Percentiles rank a stretch among this genome's conserved stretches.
Conservation (phyloP, 2,797 vertebrate genomes). For the Sebastolobus altivelis region DNA sequence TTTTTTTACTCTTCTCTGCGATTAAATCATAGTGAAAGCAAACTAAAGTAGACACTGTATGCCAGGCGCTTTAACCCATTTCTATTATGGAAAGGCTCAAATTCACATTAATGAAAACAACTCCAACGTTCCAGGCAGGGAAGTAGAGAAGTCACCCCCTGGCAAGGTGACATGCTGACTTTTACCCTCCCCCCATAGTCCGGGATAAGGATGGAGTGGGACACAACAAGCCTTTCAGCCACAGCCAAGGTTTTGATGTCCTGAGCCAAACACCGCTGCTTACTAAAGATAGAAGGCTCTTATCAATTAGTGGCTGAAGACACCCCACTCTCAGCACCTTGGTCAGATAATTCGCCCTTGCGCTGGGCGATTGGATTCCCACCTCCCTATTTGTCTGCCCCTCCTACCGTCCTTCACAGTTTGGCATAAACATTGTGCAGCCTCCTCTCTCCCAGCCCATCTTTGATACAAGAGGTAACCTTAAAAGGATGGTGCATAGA, state of each 20-base stretch:
- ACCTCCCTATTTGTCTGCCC: constrained; percentile 73
- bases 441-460: constrained; percentile 34
- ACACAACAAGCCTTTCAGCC: constrained; percentile 80
- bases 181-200: constrained; percentile 64
- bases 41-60: background rate
- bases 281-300: constrained; percentile 87
- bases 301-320: constrained; percentile 86
- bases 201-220: constrained; percentile 62
- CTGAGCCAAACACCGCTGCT: constrained; percentile 81
- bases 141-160: constrained; percentile 72
- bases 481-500: constrained; percentile 37
- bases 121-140: constrained; percentile 56
- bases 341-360: constrained; percentile 86
- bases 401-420: constrained; percentile 80
- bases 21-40: background rate
- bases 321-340: constrained; percentile 82
- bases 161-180: constrained; percentile 81
- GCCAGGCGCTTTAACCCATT: background rate
- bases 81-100: constrained; percentile 38
- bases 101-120: constrained; percentile 62
- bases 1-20: background rate
- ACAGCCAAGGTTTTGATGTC: constrained; percentile 85
- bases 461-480: constrained; percentile 58
- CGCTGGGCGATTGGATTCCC: constrained; percentile 81
- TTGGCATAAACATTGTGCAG: constrained; percentile 72